Evolutionary conservation across 2,888 invertebrate genomes (phyloP).

Genomic region (Drosophila cognata): DNA sequence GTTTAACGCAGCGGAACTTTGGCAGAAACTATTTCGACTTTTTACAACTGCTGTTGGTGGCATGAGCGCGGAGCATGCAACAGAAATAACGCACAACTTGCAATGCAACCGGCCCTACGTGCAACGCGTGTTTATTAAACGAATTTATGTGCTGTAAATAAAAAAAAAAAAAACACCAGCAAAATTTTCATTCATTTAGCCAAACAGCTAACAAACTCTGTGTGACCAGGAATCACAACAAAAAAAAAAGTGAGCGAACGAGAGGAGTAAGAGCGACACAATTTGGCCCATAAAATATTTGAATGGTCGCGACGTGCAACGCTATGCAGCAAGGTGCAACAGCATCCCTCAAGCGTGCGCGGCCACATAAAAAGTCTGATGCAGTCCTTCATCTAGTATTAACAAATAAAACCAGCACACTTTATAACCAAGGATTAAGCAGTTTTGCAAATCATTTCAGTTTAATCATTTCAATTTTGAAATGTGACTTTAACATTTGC

Average conservation of each 20-base stretch:
- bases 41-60: constrained; percentile 53
- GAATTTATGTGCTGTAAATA: constrained; percentile 74
- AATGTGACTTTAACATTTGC: background rate
- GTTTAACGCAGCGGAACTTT: constrained; percentile 72
- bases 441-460: background rate
- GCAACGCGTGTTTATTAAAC: constrained; percentile 74
- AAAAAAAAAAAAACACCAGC: constrained; percentile 59
- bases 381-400: constrained; percentile 13
- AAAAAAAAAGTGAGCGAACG: background rate
- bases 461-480: background rate
- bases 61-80: constrained; percentile 9
- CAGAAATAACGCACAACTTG: constrained; percentile 44
- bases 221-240: constrained; percentile 21
- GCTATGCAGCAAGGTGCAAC: constrained; percentile 32
- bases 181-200: constrained; percentile 39
- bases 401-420: constrained; percentile 9
- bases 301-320: constrained; percentile 64
- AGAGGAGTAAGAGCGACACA: constrained; percentile 53
- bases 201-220: constrained; percentile 30
- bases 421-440: constrained; percentile 15
- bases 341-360: constrained; percentile 13
- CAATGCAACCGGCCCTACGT: constrained; percentile 47
- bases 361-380: constrained; percentile 21
- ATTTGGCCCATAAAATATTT: constrained; percentile 71
- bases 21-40: constrained; percentile 51